phyloP scores from a whole-genome alignment of 1,140 invertebrate genomes.

The Tetragnatha versicolor region DNA sequence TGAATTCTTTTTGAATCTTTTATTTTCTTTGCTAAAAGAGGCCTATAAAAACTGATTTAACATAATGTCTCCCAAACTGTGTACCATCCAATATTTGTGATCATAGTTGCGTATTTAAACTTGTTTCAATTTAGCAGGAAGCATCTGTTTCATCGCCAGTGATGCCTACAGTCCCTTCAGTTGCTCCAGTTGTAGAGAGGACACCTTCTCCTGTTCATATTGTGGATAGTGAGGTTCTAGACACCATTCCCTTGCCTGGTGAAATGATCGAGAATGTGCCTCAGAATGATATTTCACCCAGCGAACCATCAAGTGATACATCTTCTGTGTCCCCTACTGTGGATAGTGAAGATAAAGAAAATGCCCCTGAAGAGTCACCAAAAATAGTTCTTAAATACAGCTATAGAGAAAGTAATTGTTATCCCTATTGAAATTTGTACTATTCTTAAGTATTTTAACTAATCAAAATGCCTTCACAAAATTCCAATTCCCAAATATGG shows the following conservation, averaged over 20 bases:
- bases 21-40: too few relatives aligned
- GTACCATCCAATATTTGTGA: too few relatives aligned
- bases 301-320: neutral
- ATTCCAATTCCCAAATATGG: too few relatives aligned
- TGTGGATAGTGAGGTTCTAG: slow-evolving; percentile 28
- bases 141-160: neutral
- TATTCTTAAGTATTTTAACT: slow-evolving; percentile 50
- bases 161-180: neutral
- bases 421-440: neutral
- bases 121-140: neutral
- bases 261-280: neutral
- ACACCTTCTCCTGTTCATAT: neutral
- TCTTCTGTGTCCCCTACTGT: slow-evolving; percentile 33
- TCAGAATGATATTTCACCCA: slow-evolving; percentile 7
- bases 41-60: too few relatives aligned
- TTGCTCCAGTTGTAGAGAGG: neutral
- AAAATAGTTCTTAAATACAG: slow-evolving; percentile 33
- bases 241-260: slow-evolving; percentile 24
- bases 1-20: neutral
- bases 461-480: too few relatives aligned
- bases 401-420: slow-evolving; percentile 20
- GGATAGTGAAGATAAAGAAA: slow-evolving; percentile 44
- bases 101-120: too few relatives aligned
- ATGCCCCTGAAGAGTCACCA: neutral
- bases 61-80: too few relatives aligned